Evolutionary conservation across 2,888 invertebrate genomes (phyloP).

Genomic region (Pterostichus madidus): DNA sequence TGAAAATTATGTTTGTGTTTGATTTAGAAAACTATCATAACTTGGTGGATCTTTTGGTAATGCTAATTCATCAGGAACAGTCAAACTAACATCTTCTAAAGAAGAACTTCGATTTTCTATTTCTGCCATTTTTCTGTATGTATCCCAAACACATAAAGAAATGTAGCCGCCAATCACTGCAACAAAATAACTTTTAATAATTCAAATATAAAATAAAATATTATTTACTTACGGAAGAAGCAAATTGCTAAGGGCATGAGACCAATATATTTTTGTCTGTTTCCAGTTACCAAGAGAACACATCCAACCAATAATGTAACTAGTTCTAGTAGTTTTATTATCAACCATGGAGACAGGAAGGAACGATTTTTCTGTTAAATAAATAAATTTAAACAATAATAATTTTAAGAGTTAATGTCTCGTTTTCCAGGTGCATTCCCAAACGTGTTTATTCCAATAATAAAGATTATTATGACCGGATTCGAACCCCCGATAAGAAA

Average conservation of each 20-base stretch:
- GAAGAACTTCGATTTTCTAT: neutral
- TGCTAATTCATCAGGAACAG: neutral
- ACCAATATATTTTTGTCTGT: neutral
- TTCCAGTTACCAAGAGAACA: neutral
- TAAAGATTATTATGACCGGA: too few relatives aligned
- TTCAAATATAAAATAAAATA: neutral
- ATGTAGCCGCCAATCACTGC: constrained; percentile 12
- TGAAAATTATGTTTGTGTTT: neutral
- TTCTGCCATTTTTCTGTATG: constrained; percentile 24
- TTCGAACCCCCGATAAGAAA: too few relatives aligned
- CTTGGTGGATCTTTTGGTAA: constrained; percentile 42
- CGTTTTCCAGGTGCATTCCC: too few relatives aligned
- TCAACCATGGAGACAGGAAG: constrained; percentile 9
- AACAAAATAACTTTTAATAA: constrained; percentile 1
- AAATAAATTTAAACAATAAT: neutral
- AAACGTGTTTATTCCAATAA: too few relatives aligned
- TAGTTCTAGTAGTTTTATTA: constrained; percentile 15
- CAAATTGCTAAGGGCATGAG: neutral
- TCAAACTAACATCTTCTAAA: neutral
- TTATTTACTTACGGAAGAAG: constrained; percentile 14
- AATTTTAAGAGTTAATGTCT: too few relatives aligned
- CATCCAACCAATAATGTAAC: neutral
- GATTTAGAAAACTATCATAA: constrained; percentile 35
- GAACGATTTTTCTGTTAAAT: constrained; percentile 23
- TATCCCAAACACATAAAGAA: constrained; percentile 29